These are phyloP conservation scores for Cyclina sinensis DNA, from an alignment of 1,140 invertebrate species.

Conservation along the genomic window DNA sequence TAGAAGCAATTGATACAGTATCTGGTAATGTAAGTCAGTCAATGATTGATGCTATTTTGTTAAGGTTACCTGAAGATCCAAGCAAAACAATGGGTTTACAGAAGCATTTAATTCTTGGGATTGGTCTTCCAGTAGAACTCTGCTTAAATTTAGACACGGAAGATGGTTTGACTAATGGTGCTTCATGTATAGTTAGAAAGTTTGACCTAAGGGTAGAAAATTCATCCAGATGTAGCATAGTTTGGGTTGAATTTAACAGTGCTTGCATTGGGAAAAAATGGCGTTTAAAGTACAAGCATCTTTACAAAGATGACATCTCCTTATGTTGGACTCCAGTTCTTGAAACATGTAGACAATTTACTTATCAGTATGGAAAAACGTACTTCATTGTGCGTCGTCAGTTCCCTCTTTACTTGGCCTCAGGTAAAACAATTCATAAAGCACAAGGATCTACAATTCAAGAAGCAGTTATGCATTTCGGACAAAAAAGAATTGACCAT, in stretches of 20 bases:
- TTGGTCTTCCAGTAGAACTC: too few species aligned
- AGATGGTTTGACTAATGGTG: too few species aligned
- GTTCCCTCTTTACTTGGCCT: neutral
- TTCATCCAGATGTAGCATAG: neutral
- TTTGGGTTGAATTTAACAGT: slow-evolving; percentile 46
- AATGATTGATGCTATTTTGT: slow-evolving; percentile 9
- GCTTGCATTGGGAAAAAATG: neutral
- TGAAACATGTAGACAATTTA: neutral
- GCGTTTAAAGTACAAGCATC: slow-evolving; percentile 15
- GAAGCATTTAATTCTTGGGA: slow-evolving; percentile 46
- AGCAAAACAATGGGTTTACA: slow-evolving; percentile 54
- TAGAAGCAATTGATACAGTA: slow-evolving; percentile 42
- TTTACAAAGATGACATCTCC: neutral
- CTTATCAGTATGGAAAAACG: neutral
- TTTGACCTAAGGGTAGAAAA: slow-evolving; percentile 40
- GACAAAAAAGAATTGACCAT: too few species aligned
- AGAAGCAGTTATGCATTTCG: slow-evolving; percentile 32
- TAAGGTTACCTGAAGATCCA: slow-evolving; percentile 47
- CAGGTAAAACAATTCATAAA: too few species aligned
- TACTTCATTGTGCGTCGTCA: slow-evolving; percentile 8
- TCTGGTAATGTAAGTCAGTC: slow-evolving; percentile 26
- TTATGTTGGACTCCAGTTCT: too few species aligned
- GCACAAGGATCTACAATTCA: slow-evolving; percentile 50
- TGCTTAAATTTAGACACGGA: too few species aligned
- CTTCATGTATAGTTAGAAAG: too few species aligned